Evolutionary conservation across 2,888 invertebrate species (phyloP).

Genomic region (Aleiodes leptofemur): DNA sequence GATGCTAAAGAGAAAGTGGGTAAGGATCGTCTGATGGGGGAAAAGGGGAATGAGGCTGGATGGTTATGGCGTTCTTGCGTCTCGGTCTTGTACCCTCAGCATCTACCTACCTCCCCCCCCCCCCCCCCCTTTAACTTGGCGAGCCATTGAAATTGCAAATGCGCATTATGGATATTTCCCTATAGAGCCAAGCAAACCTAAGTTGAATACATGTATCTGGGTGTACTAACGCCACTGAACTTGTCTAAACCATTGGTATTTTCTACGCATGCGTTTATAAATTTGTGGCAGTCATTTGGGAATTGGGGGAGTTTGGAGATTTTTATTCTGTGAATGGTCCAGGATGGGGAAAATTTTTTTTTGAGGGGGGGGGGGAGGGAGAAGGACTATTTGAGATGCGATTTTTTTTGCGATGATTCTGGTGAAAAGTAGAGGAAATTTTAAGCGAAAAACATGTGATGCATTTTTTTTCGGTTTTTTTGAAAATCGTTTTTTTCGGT

Average conservation of each 20-base stretch:
- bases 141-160: slow-evolving; percentile 75
- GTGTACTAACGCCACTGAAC: slow-evolving; percentile 51
- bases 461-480: no score
- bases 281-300: not conserved
- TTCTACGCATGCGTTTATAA: slow-evolving; percentile 3
- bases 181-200: slow-evolving; percentile 62
- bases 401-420: no score
- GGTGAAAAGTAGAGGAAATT: no score
- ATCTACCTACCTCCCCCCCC: slow-evolving; percentile 59
- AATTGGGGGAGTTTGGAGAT: not conserved
- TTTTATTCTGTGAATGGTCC: no score
- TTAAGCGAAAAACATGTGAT: no score
- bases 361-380: no score
- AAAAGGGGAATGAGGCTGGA: slow-evolving; percentile 39
- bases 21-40: slow-evolving; percentile 42
- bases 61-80: slow-evolving; percentile 44
- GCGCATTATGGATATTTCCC: slow-evolving; percentile 76
- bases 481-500: no score
- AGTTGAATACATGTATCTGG: slow-evolving; percentile 53
- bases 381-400: no score
- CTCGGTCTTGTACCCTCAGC: slow-evolving; percentile 50
- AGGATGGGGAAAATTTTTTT: no score
- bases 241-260: slow-evolving; percentile 19
- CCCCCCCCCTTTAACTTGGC: slow-evolving; percentile 64
- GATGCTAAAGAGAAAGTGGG: slow-evolving; percentile 41